Conservation (phyloP, 1,140 invertebrate species). For the Zaprionus taronus region DNA sequence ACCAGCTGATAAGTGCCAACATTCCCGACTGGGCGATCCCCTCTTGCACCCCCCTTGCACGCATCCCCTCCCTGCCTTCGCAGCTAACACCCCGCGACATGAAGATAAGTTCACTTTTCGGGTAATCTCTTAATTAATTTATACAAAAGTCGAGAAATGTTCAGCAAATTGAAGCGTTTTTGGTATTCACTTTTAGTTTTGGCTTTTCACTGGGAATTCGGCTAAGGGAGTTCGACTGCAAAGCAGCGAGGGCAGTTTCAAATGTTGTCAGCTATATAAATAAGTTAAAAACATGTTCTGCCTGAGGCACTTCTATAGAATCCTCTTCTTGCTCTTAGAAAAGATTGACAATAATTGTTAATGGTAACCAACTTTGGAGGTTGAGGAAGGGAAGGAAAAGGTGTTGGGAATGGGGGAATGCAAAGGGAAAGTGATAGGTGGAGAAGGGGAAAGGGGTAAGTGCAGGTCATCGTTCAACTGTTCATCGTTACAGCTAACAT, state of each 20-base stretch:
- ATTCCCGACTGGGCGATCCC: conserved; percentile 2
- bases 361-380: no score
- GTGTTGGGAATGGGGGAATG: no score
- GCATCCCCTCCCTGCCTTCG: background rate
- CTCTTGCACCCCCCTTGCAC: background rate
- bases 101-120: conserved; percentile 2
- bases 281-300: background rate
- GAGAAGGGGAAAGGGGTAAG: no score
- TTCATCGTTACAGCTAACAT: no score
- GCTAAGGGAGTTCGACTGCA: background rate
- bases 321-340: background rate
- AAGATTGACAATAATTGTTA: no score
- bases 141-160: conserved; percentile 5
- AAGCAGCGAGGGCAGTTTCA: background rate
- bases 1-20: conserved; percentile 51
- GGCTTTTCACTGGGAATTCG: background rate
- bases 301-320: background rate
- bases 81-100: background rate
- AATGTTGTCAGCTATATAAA: background rate
- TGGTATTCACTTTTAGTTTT: background rate
- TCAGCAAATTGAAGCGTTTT: conserved; percentile 9
- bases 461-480: no score
- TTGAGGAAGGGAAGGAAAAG: no score
- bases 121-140: conserved; percentile 13
- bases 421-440: no score